A percentile compares a stretch with the other conserved stretches of the same genome.
These are phyloP conservation scores for Stenopsyche tienmushanensis DNA, from an alignment of 1,140 invertebrate species.

Conservation along the genomic window DNA sequence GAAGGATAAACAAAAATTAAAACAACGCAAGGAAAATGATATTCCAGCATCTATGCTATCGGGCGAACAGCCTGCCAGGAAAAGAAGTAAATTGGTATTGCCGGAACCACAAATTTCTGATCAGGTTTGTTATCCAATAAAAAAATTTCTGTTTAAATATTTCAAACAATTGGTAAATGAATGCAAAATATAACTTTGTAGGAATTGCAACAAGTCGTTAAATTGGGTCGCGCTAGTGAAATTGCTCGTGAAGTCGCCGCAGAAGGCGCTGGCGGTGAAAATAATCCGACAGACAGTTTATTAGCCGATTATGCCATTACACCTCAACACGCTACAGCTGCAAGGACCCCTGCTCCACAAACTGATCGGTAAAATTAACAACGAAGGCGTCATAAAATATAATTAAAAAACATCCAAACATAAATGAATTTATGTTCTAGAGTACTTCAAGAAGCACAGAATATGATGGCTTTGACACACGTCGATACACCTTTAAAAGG, in stretches of 20 bases:
- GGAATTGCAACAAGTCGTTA: constrained; percentile 91
- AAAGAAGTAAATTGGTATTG: constrained; percentile 93
- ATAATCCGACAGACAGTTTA: constrained; percentile 75
- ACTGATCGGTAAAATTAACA: constrained; percentile 55
- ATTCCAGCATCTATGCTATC: constrained; percentile 89
- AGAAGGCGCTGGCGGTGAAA: constrained; percentile 67
- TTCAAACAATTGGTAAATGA: background rate
- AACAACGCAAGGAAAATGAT: constrained; percentile 95
- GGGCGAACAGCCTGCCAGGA: constrained; percentile 86
- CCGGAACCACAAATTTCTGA: constrained; percentile 97
- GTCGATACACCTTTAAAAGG: constrained; percentile 97
- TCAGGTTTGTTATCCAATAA: constrained; percentile 54
- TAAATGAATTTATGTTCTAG: constrained; percentile 44
- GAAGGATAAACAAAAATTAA: constrained; percentile 91
- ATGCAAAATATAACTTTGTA: constrained; percentile 42
- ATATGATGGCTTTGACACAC: constrained; percentile 96
- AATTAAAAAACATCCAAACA: background rate
- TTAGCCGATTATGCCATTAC: constrained; percentile 90
- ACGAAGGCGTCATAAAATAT: background rate
- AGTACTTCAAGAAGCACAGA: constrained; percentile 92
- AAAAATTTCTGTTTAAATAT: background rate
- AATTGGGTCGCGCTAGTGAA: constrained; percentile 93
- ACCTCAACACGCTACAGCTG: constrained; percentile 74
- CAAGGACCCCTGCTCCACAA: constrained; percentile 79
- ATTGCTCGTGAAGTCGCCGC: constrained; percentile 88